These are phyloP conservation scores for Heptranchias perlo DNA, from an alignment of 2,113 vertebrate genomes.

Conservation along the genomic window DNA sequence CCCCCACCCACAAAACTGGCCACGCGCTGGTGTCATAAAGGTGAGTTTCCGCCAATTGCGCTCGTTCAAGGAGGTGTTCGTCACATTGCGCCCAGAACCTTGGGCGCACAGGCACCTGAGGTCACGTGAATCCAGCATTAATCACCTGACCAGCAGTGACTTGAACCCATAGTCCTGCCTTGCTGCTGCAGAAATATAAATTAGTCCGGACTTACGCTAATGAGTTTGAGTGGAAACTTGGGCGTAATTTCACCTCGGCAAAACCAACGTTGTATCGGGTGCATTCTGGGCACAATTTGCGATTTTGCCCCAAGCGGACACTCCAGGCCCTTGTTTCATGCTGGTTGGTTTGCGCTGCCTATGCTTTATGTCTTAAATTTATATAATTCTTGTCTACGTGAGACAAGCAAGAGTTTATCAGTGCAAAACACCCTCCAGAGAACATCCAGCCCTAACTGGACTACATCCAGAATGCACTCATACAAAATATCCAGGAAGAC, in stretches of 20 bases:
- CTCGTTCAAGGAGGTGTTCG: background rate
- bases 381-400: background rate
- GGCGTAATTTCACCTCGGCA: background rate
- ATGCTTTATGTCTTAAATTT: background rate
- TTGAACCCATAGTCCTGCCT: background rate
- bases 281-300: background rate
- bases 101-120: no score
- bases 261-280: background rate
- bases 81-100: background rate
- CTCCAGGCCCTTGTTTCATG: background rate
- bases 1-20: background rate
- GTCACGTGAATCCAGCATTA: background rate
- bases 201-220: background rate
- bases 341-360: background rate
- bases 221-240: background rate
- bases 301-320: background rate
- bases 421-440: background rate
- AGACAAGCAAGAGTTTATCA: background rate
- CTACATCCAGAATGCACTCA: background rate
- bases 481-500: slow-evolving; percentile 43
- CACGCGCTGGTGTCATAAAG: background rate
- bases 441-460: background rate
- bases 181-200: background rate
- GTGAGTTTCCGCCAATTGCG: background rate
- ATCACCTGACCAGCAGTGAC: background rate